Conservation (phyloP, 2,888 invertebrate genomes). For the Nemapogon koenigi region DNA sequence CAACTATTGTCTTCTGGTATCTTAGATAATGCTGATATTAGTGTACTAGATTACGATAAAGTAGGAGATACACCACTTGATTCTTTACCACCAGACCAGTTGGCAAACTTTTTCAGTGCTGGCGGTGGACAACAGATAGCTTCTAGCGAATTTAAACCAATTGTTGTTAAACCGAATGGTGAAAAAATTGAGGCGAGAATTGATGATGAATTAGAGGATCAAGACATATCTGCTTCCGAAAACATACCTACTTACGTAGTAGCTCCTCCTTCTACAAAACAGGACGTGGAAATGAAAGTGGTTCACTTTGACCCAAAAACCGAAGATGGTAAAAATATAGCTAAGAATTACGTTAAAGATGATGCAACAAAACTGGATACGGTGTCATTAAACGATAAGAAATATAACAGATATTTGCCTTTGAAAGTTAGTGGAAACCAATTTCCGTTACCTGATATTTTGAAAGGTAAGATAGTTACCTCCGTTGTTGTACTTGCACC, state of each 20-base stretch:
- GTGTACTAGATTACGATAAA: constrained; percentile 87
- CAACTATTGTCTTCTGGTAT: constrained; percentile 86
- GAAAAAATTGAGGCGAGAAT: constrained; percentile 58
- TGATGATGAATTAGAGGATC: constrained; percentile 52
- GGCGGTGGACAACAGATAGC: constrained; percentile 79
- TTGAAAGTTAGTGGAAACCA: constrained; percentile 85
- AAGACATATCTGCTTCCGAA: constrained; percentile 66
- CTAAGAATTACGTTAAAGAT: constrained; percentile 73
- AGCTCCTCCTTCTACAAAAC: constrained; percentile 33
- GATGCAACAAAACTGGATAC: constrained; percentile 78
- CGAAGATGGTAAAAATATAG: constrained; percentile 72
- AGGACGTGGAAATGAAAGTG: constrained; percentile 83
- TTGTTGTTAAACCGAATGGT: constrained; percentile 70
- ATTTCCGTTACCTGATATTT: constrained; percentile 81
- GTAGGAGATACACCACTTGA: constrained; percentile 85
- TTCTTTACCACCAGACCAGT: constrained; percentile 82
- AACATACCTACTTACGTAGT: constrained; percentile 41
- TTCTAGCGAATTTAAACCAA: constrained; percentile 72
- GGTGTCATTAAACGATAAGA: constrained; percentile 74
- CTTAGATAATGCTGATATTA: constrained; percentile 86
- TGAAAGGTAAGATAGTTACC: constrained; percentile 78
- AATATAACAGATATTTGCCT: constrained; percentile 84
- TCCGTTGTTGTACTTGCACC: constrained; percentile 88
- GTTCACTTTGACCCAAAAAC: constrained; percentile 82
- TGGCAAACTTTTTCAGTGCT: constrained; percentile 86